A percentile compares a stretch with the other conserved stretches of the same genome.
phyloP scores from a whole-genome alignment of 2,113 vertebrate species.

The Pterocles burchelli region DNA sequence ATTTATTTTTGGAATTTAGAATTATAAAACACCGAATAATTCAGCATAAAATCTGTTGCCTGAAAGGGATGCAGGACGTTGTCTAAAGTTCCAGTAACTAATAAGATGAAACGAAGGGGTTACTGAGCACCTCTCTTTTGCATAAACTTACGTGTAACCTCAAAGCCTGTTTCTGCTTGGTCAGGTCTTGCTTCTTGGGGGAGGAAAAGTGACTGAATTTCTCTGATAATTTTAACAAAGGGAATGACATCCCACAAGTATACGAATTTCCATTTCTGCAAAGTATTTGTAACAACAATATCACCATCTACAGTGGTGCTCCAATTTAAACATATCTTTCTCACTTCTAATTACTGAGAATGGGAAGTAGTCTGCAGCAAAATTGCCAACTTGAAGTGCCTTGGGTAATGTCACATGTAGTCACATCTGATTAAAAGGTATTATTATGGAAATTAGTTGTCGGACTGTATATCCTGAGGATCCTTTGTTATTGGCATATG shows the following conservation, averaged over 20 bases:
- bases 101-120: neutral
- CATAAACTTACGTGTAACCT: neutral
- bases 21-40: neutral
- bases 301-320: neutral
- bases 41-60: neutral
- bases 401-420: constrained; percentile 34
- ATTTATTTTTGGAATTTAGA: neutral
- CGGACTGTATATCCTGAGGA: constrained; percentile 39
- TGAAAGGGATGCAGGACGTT: neutral
- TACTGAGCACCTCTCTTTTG: neutral
- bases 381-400: constrained; percentile 7
- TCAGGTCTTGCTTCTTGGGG: neutral
- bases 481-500: constrained; percentile 33
- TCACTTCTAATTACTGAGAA: constrained; percentile 33
- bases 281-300: neutral
- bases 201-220: neutral
- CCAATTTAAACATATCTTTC: neutral
- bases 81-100: neutral
- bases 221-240: neutral
- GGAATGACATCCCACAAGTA: neutral
- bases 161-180: neutral
- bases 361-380: neutral
- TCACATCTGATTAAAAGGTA: constrained; percentile 60
- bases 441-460: constrained; percentile 49
- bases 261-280: neutral